A percentile compares a stretch with the other conserved stretches of the same genome.
phyloP scores from a whole-genome alignment of 2,888 invertebrate genomes.

The Ophion ellenae region DNA sequence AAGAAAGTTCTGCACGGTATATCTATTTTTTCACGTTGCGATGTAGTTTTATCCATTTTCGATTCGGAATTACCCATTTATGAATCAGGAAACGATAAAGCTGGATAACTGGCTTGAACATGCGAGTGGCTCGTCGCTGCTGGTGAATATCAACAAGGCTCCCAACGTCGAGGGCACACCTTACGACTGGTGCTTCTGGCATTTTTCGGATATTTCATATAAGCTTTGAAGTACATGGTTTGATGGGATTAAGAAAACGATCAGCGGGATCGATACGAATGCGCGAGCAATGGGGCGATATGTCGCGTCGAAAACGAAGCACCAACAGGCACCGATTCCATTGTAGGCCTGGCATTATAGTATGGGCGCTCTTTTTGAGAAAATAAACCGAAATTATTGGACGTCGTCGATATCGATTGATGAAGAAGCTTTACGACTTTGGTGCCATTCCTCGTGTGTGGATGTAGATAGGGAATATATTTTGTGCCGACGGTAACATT shows the following conservation, averaged over 20 bases:
- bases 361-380: background rate
- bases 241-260: background rate
- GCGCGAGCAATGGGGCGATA: too few relatives aligned
- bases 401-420: slow-evolving; percentile 27
- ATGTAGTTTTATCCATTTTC: too few relatives aligned
- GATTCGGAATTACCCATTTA: too few relatives aligned
- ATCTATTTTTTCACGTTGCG: too few relatives aligned
- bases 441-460: background rate
- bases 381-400: slow-evolving; percentile 20
- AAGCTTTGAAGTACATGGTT: slow-evolving; percentile 23
- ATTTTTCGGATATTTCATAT: too few relatives aligned
- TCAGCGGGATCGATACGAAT: background rate
- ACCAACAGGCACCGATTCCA: slow-evolving; percentile 6
- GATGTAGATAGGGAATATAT: background rate
- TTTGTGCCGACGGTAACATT: background rate
- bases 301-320: background rate
- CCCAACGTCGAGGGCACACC: too few relatives aligned
- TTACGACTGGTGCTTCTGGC: too few relatives aligned
- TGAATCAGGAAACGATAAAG: too few relatives aligned
- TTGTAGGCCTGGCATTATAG: background rate
- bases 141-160: too few relatives aligned
- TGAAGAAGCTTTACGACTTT: background rate
- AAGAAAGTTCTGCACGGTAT: too few relatives aligned
- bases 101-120: too few relatives aligned
- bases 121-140: too few relatives aligned